Evolutionary conservation across 1,140 invertebrate genomes (phyloP), one percentile per base, ranked within the genome.

Genomic region (Papilio xuthus): DNA sequence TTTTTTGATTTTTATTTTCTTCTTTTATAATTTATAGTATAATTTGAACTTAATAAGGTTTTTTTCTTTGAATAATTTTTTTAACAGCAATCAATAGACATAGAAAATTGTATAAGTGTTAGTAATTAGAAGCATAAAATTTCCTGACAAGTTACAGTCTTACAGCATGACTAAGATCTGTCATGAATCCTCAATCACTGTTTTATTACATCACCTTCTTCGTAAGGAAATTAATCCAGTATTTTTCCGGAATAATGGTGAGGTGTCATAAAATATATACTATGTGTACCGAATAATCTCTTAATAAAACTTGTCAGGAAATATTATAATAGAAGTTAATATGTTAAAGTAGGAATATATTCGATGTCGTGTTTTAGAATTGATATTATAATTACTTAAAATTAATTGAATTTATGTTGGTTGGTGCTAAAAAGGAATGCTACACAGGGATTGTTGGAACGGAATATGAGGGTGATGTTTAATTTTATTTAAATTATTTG

Each of bases 341-440:
- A 9, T 10, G 8, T 53, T n/a, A n/a, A 53, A 8, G n/a, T 20
- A 28, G 23, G 12, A 6, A 28, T 9, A 3, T 63, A 63, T 28
- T 63, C 3, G 13, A 63, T 63, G 12, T 63, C 60, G 60, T 63
- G 26, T 28, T 28, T 63, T 28, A 63, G 28, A 20, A 53, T 53
- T 47, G 44, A 47, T 60, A 56, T 8, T 26, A 60, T 2, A 13
- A 26, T 60, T 60, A 12, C 13, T 63, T 28, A 32, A 13, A 13
- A 26, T 63, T 63, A 28, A 28, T 63, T 63, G 15, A 63, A 28
- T 63, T 63, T 63, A 63, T 32, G 60, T 63, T 63, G 60, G 60
- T 63, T 13, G 60, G 60, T 63, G 60, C 60, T 63, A 60, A 63
- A 63, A 63, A 63, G 13, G 60, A 63, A 63, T 63, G 60, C 60